These are phyloP conservation scores for Myopa testacea DNA, from an alignment of 2,888 invertebrate species.

Conservation along the genomic window DNA sequence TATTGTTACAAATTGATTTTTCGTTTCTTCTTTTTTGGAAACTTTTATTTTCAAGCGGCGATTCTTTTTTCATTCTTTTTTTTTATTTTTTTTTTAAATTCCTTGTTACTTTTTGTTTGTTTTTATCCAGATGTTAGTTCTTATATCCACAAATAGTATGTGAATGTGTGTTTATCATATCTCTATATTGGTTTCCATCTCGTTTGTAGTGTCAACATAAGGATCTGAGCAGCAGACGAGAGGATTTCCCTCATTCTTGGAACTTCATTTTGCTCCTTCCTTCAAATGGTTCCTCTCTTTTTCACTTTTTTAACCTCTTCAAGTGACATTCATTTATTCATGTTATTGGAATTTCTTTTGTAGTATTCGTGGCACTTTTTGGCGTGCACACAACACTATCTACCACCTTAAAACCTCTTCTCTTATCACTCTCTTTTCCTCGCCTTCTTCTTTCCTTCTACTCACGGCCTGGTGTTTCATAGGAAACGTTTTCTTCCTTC, in stretches of 20 bases:
- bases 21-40: not conserved
- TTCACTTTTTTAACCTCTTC: not conserved
- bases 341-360: slow-evolving; percentile 9
- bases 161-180: too few relatives aligned
- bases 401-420: not conserved
- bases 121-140: too few relatives aligned
- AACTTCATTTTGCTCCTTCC: not conserved
- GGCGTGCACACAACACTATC: not conserved
- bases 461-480: not conserved
- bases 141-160: too few relatives aligned
- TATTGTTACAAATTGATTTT: not conserved
- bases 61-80: too few relatives aligned
- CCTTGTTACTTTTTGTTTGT: not conserved
- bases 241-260: not conserved
- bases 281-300: not conserved
- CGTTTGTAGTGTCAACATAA: slow-evolving; percentile 19
- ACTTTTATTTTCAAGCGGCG: too few relatives aligned
- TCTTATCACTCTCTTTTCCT: not conserved
- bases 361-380: not conserved
- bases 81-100: too few relatives aligned
- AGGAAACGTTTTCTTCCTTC: not conserved
- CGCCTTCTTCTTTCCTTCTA: not conserved
- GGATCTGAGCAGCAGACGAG: slow-evolving; percentile 10
- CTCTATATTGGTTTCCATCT: not conserved
- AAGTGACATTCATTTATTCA: not conserved